Evolutionary conservation across 2,888 invertebrate species (phyloP).

Genomic region (Tetramorium bicarinatum): DNA sequence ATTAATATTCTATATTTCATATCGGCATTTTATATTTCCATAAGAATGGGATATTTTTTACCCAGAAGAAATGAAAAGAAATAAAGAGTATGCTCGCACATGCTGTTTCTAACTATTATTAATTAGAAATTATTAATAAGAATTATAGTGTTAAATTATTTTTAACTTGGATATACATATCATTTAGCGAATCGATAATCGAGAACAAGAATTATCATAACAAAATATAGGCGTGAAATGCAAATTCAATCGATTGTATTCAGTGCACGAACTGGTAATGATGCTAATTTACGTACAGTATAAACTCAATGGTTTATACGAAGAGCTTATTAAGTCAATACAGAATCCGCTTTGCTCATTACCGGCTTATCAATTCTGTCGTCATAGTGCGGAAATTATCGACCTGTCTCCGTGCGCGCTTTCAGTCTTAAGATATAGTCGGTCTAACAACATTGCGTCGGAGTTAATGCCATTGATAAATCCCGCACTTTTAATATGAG

Average conservation of each 20-base stretch:
- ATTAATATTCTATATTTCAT: neutral
- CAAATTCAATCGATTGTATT: constrained; percentile 10
- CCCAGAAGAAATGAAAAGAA: neutral
- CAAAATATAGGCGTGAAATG: constrained; percentile 9
- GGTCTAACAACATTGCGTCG: constrained; percentile 1
- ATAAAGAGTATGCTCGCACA: neutral
- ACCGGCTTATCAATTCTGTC: constrained; percentile 6
- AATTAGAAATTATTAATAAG: neutral
- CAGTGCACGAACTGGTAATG: constrained; percentile 1
- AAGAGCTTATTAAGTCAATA: constrained; percentile 21
- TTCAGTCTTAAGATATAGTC: neutral
- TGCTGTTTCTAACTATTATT: neutral
- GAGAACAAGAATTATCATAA: constrained; percentile 8
- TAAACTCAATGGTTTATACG: constrained; percentile 15
- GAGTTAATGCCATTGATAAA: constrained; percentile 30
- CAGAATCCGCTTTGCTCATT: constrained; percentile 18
- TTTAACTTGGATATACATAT: neutral
- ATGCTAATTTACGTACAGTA: neutral
- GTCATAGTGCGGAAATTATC: constrained; percentile 13
- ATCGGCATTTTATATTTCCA: neutral
- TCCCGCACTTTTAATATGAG: constrained; percentile 2
- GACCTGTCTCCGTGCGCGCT: constrained; percentile 1
- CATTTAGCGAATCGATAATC: constrained; percentile 2
- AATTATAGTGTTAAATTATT: constrained; percentile 7
- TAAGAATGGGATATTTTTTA: neutral